Base-by-base conservation (phyloP, 2,888 invertebrate genomes). In the Netelia virgata region DNA sequence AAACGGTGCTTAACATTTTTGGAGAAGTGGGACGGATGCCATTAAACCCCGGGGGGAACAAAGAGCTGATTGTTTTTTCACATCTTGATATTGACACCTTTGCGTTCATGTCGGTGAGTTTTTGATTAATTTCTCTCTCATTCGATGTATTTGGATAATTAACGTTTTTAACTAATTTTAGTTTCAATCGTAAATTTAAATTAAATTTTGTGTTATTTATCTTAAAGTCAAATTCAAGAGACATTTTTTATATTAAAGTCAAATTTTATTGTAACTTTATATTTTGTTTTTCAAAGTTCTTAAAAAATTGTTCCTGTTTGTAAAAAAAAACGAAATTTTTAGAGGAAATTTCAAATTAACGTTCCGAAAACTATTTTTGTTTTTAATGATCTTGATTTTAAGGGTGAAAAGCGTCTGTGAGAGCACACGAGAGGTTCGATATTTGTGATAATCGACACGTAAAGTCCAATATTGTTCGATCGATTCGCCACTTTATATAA, bases 41-140 rank as follows among this genome's bases (percentile, higher is more conserved):
- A 28, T 28, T 28, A 28, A 28, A 28, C 5, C 3, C 53, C 47
- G 3, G 16, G 18, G 9, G 9, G 20, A n/a, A 36, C 23, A 43
- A 68, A 55, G 59, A 50, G 59, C 55, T 70, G 20, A 63, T 61
- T 14, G 43, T 64, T 41, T 41, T 50, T 16, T 8, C 18, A 28
- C 36, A 11, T 18, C 28, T 28, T 28, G 5, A 53, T 18, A 63
- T 41, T 47, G 28, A 16, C 18, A 28, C 28, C 5, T n/a, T n/a
- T 18, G 63, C 20, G 3, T 16, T 23, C n/a, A 66, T 43, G 69
- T 55, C 61, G 75, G 55, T 69, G 53, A 69, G 69, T 72, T 14
- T 57, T 11, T n/a, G 47, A 11, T 14, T 2, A 47, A 47, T 47
- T 47, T 14, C 6, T 47, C 11, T 47, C 14, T 14, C 47, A 1